Conservation (phyloP, 2,797 vertebrate genomes). For the Chloroceryle inda region DNA sequence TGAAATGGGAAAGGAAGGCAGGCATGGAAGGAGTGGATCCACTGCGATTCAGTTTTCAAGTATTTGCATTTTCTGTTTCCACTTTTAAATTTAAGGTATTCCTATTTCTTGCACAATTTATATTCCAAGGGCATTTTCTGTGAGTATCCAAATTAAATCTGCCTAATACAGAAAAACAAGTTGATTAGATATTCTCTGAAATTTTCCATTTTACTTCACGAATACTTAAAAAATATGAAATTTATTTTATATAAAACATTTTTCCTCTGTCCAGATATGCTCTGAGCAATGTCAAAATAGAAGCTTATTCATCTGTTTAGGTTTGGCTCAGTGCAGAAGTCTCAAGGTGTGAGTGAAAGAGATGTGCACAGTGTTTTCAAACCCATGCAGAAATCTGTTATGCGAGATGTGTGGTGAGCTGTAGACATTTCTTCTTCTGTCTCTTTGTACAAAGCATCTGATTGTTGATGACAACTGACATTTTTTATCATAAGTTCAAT, state of each 20-base stretch:
- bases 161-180: neutral
- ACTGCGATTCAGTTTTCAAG: neutral
- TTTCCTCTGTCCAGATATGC: neutral
- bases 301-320: neutral
- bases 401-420: neutral
- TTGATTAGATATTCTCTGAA: neutral
- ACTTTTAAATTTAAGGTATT: neutral
- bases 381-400: neutral
- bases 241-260: neutral
- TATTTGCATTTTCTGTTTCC: neutral
- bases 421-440: neutral
- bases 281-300: neutral
- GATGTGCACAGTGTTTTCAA: neutral
- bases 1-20: neutral
- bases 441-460: neutral
- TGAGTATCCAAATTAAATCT: neutral
- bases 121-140: neutral
- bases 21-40: too few relatives aligned
- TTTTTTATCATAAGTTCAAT: constrained; percentile 53
- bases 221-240: neutral
- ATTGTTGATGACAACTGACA: constrained; percentile 55
- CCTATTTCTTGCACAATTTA: neutral
- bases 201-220: neutral
- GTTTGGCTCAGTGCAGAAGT: neutral
- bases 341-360: neutral